Evolutionary conservation across 2,113 vertebrate species (phyloP), one percentile per base, ranked within the genome.

Genomic region (Thamnophis sirtalis): DNA sequence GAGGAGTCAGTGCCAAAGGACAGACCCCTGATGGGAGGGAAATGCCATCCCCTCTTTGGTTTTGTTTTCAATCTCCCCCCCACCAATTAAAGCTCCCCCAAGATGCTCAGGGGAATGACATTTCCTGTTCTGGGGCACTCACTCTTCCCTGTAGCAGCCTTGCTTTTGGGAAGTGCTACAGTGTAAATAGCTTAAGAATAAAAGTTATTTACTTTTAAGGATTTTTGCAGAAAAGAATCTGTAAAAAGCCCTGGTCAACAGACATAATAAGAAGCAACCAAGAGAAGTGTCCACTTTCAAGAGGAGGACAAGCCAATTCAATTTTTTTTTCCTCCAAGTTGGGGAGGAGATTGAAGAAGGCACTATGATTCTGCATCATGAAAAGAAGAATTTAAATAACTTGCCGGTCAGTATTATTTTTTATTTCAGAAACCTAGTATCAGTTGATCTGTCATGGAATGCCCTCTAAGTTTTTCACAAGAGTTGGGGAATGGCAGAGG

Each of bases 101-200:
- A 33, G 33, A 80, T 43, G 56, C 89, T 51, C 84, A 87, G 56
- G 84, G 53, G 88, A 73, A 50, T n/a, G 60, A 50, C 53, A 87
- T 92, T 92, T 93, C 93, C 90, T 58, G 92, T 38, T 53, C 87
- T 89, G 73, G 90, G 87, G 55, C 19, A 38, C 91, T 89, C 48
- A 33, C 11, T 49, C 73, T 55, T 86, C 89, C 56, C 80, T 9
- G 17, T 19, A 92, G 33, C 43, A 58, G 48, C 15, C 8, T 73
- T 90, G 88, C 6, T 90, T 93, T 91, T 84, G 91, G 91, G 90
- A 87, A 92, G 53, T 80, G 50, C 19, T 13, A 92, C 58, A 56
- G 85, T 58, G 10, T 87, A 90, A 90, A 92, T 91, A 90, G 91
- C 43, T 92, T 89, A 90, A 84, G 91, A 92, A 92, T 92, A 90